Evolutionary conservation across 2,113 vertebrate species (phyloP).

Genomic region (Platanista minor): DNA sequence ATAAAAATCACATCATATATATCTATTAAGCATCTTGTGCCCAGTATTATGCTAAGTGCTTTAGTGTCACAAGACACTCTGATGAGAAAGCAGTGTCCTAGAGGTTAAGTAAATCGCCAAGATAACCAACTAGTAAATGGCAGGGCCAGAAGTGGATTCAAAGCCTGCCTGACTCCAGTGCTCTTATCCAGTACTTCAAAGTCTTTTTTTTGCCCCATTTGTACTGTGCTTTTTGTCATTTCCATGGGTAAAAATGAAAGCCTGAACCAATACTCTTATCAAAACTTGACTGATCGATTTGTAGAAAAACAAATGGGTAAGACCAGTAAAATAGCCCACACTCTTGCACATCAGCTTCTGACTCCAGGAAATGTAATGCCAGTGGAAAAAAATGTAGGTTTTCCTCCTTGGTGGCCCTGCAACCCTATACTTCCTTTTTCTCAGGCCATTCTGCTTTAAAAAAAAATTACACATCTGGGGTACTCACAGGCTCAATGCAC

Average conservation of each 20-base stretch:
- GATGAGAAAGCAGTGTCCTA: background rate
- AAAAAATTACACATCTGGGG: background rate
- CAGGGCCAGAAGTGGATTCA: background rate
- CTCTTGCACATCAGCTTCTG: background rate
- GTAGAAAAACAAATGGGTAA: background rate
- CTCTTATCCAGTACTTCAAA: background rate
- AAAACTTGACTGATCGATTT: background rate
- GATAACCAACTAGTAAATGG: background rate
- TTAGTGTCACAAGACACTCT: background rate
- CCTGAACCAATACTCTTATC: background rate
- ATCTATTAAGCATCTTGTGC: background rate
- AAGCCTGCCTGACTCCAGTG: background rate
- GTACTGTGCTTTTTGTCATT: background rate
- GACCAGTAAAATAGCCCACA: background rate
- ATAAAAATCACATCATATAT: background rate
- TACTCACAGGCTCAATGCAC: background rate
- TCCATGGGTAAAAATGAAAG: background rate
- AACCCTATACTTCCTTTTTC: constrained; percentile 45
- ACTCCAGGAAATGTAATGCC: background rate
- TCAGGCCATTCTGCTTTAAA: constrained; percentile 9
- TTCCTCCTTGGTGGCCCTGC: background rate
- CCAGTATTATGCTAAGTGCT: background rate
- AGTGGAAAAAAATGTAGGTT: background rate
- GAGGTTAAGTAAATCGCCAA: background rate
- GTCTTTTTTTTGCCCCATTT: background rate